A percentile compares a stretch with the other conserved stretches of the same genome.
Evolutionary conservation across 2,113 vertebrate genomes (phyloP).

Genomic region (Prinia subflava): DNA sequence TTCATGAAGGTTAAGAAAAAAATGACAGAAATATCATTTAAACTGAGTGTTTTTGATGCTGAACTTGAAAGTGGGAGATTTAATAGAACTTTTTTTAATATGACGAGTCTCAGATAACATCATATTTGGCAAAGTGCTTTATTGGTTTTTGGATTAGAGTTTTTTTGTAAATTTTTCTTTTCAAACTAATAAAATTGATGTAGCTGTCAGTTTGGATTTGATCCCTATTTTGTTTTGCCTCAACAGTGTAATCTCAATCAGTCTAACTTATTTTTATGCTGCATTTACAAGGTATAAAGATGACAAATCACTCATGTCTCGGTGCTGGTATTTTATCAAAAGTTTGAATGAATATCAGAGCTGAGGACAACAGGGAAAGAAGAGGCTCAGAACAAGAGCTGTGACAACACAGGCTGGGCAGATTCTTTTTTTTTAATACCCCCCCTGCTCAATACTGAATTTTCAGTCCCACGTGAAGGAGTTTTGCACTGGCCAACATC

Average conservation of each 20-base stretch:
- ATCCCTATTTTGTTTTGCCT: constrained; percentile 59
- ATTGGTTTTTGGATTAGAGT: constrained; percentile 61
- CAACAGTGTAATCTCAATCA: constrained; percentile 53
- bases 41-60: constrained; percentile 54
- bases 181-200: constrained; percentile 65
- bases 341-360: background rate
- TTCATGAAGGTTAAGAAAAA: constrained; percentile 67
- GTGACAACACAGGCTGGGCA: background rate
- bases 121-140: constrained; percentile 64
- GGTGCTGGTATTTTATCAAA: constrained; percentile 35
- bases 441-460: background rate
- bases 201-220: constrained; percentile 59
- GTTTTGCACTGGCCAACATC: background rate
- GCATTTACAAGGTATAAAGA: constrained; percentile 48
- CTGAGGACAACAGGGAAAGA: constrained; percentile 9
- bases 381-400: background rate
- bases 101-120: constrained; percentile 58
- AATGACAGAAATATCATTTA: constrained; percentile 69
- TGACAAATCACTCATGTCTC: constrained; percentile 48
- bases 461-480: background rate
- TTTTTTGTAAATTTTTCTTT: constrained; percentile 50
- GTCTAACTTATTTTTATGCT: constrained; percentile 53
- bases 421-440: background rate
- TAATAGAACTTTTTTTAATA: constrained; percentile 61
- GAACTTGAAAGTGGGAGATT: constrained; percentile 61